Evolutionary conservation across 2,113 vertebrate species (phyloP), one percentile per base, ranked within the genome.

Genomic region (Callorhinus ursinus): DNA sequence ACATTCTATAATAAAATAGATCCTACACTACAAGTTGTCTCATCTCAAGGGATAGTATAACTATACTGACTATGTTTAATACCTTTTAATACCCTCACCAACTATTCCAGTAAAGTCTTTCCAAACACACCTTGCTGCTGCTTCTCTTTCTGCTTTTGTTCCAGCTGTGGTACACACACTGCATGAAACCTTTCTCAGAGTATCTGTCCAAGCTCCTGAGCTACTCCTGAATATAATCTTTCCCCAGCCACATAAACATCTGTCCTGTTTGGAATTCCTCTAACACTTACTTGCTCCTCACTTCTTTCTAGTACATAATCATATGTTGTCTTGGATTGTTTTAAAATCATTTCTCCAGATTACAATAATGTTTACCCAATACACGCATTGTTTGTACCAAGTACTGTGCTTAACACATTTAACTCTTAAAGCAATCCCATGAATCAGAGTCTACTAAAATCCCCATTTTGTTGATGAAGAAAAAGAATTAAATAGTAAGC

Each of bases 291-390:
- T 74, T 89, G 21, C 2, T 77, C 13, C 76, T 71, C n/a, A 31
- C 76, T 67, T 88, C 69, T 63, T 93, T 72, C 49, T 19, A 86
- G 69, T n/a, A 49, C 57, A 95, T 42, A 74, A 88, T 72, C 65
- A 51, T 33, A 95, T 65, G 88, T 16, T 46, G 39, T 61, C 33
- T 82, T 94, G 15, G 12, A 59, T 42, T 88, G 6, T 55, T 91
- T 93, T 65, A 13, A 97, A 96, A 61, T 9, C 8, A 67, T 63
- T 89, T 84, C 33, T 88, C 39, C 51, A 86, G 82, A 95, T 91
- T 74, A 93, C 42, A 96, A 79, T 72, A 88, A 81, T 79, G 28
- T 7, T 93, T 74, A 77, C 53, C 33, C 16, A 89, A 88, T 57
- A 51, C 1, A 71, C 7, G 5, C 2, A 76, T 74, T 65, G 36